Conservation (phyloP, 2,113 vertebrate species). For the Corynorhinus townsendii region DNA sequence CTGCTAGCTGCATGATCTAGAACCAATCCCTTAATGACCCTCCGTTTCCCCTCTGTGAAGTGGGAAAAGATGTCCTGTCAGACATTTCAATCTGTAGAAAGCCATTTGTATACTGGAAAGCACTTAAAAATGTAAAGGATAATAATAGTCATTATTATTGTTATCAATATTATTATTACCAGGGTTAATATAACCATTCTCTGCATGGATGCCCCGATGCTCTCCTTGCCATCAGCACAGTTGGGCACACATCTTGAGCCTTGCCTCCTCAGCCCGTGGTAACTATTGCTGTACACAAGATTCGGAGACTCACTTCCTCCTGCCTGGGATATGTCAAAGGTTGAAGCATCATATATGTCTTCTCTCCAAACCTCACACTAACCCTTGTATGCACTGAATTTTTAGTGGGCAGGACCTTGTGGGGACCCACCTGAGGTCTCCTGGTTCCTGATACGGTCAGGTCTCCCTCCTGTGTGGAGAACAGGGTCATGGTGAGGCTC, state of each 20-base stretch:
- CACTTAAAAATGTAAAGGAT: not conserved
- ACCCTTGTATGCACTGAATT: not conserved
- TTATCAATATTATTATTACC: not conserved
- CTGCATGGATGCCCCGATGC: no score
- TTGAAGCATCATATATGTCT: not conserved
- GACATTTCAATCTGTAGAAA: not conserved
- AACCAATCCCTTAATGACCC: not conserved
- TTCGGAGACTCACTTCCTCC: not conserved
- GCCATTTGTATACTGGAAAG: not conserved
- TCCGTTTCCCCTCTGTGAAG: not conserved
- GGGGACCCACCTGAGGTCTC: not conserved
- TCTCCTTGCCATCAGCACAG: not conserved
- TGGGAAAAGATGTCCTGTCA: not conserved
- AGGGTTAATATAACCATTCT: not conserved
- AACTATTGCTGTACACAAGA: not conserved
- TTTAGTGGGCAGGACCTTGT: not conserved
- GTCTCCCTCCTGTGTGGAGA: accelerated
- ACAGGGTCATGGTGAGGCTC: not conserved
- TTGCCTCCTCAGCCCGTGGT: not conserved
- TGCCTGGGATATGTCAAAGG: not conserved
- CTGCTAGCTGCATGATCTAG: no score
- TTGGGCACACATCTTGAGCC: not conserved
- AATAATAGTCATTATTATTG: not conserved
- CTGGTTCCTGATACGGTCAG: not conserved
- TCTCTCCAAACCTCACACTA: not conserved